A percentile compares a stretch with the other conserved stretches of the same genome.
phyloP scores from a whole-genome alignment of 2,797 vertebrate genomes.

The Chanos chanos region DNA sequence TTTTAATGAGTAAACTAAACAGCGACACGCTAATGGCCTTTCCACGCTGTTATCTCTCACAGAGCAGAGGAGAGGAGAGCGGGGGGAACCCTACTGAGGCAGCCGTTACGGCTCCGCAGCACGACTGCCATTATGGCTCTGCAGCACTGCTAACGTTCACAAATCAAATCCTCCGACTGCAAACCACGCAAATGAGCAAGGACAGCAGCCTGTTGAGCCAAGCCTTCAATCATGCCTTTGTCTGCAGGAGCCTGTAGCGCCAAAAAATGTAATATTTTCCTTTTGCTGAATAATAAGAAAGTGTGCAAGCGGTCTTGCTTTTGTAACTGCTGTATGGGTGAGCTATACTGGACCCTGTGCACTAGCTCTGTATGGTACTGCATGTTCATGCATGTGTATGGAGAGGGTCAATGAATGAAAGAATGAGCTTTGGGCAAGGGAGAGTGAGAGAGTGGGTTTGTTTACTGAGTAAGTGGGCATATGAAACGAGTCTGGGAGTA shows the following conservation, averaged over 20 bases:
- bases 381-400: too few species aligned
- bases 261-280: too few species aligned
- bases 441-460: neutral
- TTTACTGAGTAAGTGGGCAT: too few species aligned
- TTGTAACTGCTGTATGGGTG: neutral
- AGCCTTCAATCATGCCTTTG: conserved; percentile 6
- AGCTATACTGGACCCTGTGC: too few species aligned
- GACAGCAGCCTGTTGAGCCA: neutral
- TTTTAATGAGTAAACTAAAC: conserved; percentile 64
- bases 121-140: conserved; percentile 23
- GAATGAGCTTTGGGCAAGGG: too few species aligned
- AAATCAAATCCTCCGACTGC: conserved; percentile 28
- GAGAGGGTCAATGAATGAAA: too few species aligned
- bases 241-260: conserved; percentile 7
- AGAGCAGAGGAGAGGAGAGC: conserved; percentile 52
- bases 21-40: conserved; percentile 55
- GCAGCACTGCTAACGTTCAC: conserved; percentile 3
- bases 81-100: conserved; percentile 23
- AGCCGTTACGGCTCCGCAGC: conserved; percentile 34
- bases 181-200: conserved; percentile 8
- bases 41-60: conserved; percentile 64
- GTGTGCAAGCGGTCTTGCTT: too few species aligned
- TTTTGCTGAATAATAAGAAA: too few species aligned
- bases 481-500: too few species aligned
- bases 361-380: too few species aligned